Evolutionary conservation across 1,140 invertebrate species (phyloP), one percentile per base, ranked within the genome.

Genomic region (Lepidotrigona ventralis): DNA sequence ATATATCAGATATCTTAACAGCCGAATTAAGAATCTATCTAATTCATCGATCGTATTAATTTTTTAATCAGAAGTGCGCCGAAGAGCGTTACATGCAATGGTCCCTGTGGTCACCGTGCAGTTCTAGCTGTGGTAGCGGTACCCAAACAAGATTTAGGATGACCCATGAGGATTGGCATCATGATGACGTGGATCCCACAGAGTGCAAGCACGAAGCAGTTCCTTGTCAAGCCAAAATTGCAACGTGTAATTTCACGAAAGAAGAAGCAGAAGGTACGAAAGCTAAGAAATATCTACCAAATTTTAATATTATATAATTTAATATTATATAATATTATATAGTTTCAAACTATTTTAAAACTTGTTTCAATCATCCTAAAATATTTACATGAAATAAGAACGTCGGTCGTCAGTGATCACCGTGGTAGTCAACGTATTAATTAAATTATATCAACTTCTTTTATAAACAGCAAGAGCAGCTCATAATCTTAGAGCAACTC

Each of bases 61-160:
- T 56, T 21, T 69, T 70, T 19, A 70, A 29, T 39, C 17, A 94
- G 93, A 93, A 91, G 70, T 94, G 93, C 79, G 85, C 89, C 8
- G 66, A 53, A 0, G 89, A 92, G 0, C 85, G 77, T 17, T 95
- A 96, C 29, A 95, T 95, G 1, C 88, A 93, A 19, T 97, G 96
- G 96, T 94, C 95, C 17, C 92, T 94, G 58, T 97, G 96, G 96
- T 95, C 95, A 2, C 95, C 95, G 19, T 97, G 96, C 92, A 96
- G 95, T 11, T 95, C 95, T 2, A 95, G 95, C 4, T 97, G 97
- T 91, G 96, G 96, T 0, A 94, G 95, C 78, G 96, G 96, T 0
- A 93, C 95, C 0, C 94, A 95, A 69, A 92, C 96, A 86, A 95
- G 97, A 73, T 95, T 95, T 1, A 94, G 97, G 21, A 60, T 60